Conservation (phyloP, 2,888 invertebrate species). For the Nebria salina region DNA sequence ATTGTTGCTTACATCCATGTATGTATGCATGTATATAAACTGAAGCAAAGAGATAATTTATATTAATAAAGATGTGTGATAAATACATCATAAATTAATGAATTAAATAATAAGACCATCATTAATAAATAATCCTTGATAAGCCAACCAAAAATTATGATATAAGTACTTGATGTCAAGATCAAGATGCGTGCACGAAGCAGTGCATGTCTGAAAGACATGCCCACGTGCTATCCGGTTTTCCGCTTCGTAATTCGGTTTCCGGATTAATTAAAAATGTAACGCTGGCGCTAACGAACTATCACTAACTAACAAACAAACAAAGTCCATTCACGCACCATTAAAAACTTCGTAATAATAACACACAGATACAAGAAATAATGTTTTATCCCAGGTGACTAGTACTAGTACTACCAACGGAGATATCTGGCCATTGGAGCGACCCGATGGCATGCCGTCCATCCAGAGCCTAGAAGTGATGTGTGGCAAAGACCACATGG, state of each 20-base stretch:
- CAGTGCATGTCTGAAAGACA: neutral
- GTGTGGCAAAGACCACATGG: slow-evolving; percentile 97
- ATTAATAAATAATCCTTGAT: too few species aligned
- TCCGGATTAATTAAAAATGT: slow-evolving; percentile 19
- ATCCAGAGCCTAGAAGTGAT: slow-evolving; percentile 92
- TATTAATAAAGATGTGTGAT: too few species aligned
- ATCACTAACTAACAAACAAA: slow-evolving; percentile 23
- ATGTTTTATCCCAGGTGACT: slow-evolving; percentile 19
- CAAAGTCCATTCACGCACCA: slow-evolving; percentile 8
- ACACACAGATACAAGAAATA: too few species aligned
- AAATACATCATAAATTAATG: too few species aligned
- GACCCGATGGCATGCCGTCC: slow-evolving; percentile 89
- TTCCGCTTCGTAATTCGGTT: slow-evolving; percentile 25
- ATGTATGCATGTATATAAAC: too few species aligned
- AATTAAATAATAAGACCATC: too few species aligned
- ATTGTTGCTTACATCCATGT: too few species aligned
- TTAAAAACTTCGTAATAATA: too few species aligned
- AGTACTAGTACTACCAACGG: slow-evolving; percentile 59
- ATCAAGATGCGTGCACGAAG: too few species aligned
- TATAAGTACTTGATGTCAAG: too few species aligned
- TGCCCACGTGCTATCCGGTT: slow-evolving; percentile 25
- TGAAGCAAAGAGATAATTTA: too few species aligned
- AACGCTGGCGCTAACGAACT: slow-evolving; percentile 26
- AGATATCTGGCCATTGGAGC: slow-evolving; percentile 88
- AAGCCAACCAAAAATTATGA: too few species aligned